These are phyloP conservation scores for Protodeltote pygarga DNA, from an alignment of 2,888 invertebrate species.

Conservation along the genomic window DNA sequence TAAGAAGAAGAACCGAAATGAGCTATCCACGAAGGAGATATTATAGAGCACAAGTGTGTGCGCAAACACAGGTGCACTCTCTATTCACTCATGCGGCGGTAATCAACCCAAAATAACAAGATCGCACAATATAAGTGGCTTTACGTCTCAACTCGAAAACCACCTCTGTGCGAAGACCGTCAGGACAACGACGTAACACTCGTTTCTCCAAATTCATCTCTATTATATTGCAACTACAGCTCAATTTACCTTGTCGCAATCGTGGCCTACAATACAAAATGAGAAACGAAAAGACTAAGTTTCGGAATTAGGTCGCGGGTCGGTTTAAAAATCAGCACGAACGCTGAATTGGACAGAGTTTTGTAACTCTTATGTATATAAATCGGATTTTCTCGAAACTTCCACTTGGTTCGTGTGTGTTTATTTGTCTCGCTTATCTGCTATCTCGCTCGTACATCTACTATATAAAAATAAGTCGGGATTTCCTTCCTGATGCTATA, in stretches of 20 bases:
- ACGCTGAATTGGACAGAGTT: slow-evolving; percentile 33
- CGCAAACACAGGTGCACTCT: too few relatives aligned
- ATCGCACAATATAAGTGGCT: slow-evolving; percentile 29
- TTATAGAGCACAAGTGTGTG: too few relatives aligned
- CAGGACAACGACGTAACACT: slow-evolving; percentile 55
- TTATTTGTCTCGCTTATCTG: too few relatives aligned
- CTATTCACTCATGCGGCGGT: not conserved
- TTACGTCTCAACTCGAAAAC: slow-evolving; percentile 43
- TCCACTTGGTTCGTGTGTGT: not conserved
- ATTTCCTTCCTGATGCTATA: too few relatives aligned
- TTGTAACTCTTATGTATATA: slow-evolving; percentile 34
- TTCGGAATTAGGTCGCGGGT: slow-evolving; percentile 70
- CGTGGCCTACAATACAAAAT: slow-evolving; percentile 65
- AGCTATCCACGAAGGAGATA: too few relatives aligned
- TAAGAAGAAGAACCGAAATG: too few relatives aligned
- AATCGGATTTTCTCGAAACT: slow-evolving; percentile 22
- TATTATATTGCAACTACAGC: slow-evolving; percentile 35
- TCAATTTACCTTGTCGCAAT: slow-evolving; percentile 37
- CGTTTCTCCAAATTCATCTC: slow-evolving; percentile 43
- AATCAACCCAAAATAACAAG: slow-evolving; percentile 14
- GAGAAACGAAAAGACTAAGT: slow-evolving; percentile 64
- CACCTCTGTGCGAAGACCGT: slow-evolving; percentile 45
- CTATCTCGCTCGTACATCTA: too few relatives aligned
- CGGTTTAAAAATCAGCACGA: slow-evolving; percentile 53
- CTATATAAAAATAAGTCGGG: too few relatives aligned